Evolutionary conservation across 2,113 vertebrate species (phyloP).

Genomic region (Trichomycterus rosablanca): DNA sequence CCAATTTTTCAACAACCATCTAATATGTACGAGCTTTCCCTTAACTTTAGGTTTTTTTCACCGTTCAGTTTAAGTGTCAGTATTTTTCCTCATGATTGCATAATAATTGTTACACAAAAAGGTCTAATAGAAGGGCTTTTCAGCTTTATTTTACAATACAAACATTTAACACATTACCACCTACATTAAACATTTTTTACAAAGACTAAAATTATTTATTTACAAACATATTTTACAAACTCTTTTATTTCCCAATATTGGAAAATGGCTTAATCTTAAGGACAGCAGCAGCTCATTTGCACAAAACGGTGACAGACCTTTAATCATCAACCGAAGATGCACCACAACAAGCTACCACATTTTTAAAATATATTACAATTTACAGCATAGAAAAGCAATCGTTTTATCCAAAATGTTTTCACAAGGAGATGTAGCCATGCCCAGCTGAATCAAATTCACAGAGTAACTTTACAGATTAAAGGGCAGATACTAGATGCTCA

Average conservation of each 20-base stretch:
- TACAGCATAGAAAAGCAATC: background rate
- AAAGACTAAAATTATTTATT: constrained; percentile 28
- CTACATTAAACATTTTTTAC: background rate
- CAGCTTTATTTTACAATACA: constrained; percentile 35
- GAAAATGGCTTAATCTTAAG: background rate
- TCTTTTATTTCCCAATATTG: background rate
- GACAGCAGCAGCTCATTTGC: background rate
- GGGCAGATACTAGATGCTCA: background rate
- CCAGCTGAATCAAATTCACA: background rate
- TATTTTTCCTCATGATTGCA: no score
- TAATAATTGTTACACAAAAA: background rate
- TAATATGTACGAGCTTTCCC: no score
- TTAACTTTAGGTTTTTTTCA: no score
- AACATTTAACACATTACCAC: background rate
- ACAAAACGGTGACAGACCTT: no score
- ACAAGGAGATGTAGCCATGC: background rate
- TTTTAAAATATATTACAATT: no score
- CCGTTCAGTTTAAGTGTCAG: no score
- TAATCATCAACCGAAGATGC: no score
- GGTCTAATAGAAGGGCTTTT: constrained; percentile 14
- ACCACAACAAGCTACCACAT: no score
- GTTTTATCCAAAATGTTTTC: background rate
- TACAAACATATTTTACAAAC: constrained; percentile 22
- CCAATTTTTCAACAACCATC: no score
- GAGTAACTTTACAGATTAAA: background rate